Base-by-base conservation (phyloP, 2,797 vertebrate genomes). In the Anabas testudineus region DNA sequence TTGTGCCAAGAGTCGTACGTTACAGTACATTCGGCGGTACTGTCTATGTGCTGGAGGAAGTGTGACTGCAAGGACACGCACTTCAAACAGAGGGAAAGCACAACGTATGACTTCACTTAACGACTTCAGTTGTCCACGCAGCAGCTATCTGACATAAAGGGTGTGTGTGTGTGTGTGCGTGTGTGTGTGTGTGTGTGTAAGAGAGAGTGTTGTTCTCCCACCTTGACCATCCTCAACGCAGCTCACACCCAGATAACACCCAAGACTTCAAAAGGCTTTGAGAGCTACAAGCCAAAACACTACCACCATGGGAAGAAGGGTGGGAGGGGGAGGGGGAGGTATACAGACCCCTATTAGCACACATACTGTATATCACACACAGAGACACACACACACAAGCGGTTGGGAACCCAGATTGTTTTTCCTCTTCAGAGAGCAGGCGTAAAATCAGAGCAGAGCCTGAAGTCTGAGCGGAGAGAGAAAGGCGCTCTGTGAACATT, bases 111-210 rank as follows among this genome's bases (percentile, higher is more conserved):
- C 84, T 81, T 74, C 55, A 63, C 91, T 94, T 93, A 88, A 93
- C 34, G 64, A 90, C 90, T 14, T 0, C 90, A 90, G 87, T 93
- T 95, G 93, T 93, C 91, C 85, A 82, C 68, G 71, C 90, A 91
- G 85, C 67, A 45, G 81, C 76, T 63, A 83, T 60, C 67, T 69
- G 74, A 74, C 68, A 62, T 64, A 67, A 13, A 22, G 1, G n/a
- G 39, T 73, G 36, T 65, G 67, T 81, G 74, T 80, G 70, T 58
- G 62, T 48, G 21, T 65, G 52, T 60, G 63, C 37, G 75, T 48
- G 26, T 65, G 52, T 60, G 62, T 37, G 58, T 72, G 70, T 60
- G 62, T 48, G 26, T 65, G 52, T 60, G 62, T 30, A 75, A 57
- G 56, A 39, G 78, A 48, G 67, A 52, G 74, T 76, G 79, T 81